Evolutionary conservation across 2,797 vertebrate species (phyloP).

Genomic region (Meriones psammophilus): DNA sequence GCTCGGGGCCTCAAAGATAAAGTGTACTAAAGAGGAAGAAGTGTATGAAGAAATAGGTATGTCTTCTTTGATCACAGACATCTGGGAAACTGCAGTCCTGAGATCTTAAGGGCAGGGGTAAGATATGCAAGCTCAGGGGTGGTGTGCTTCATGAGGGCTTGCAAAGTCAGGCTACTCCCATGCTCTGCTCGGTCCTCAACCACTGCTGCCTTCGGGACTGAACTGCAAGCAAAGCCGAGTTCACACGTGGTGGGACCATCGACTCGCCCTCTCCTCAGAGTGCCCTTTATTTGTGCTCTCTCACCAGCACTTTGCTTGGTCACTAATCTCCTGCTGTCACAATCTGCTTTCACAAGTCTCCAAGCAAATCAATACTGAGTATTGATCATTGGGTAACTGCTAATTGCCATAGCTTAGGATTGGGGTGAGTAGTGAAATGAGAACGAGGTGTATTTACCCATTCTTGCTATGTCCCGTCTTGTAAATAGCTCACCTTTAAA

Average conservation of each 20-base stretch:
- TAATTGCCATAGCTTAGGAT: slow-evolving; percentile 73
- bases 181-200: background rate
- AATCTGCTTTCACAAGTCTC: slow-evolving; percentile 70
- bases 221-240: slow-evolving; percentile 6
- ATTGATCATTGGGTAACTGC: slow-evolving; percentile 62
- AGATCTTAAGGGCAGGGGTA: background rate
- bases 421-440: slow-evolving; percentile 1
- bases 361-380: slow-evolving; percentile 52
- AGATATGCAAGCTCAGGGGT: background rate
- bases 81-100: background rate
- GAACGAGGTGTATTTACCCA: background rate
- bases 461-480: slow-evolving; percentile 66
- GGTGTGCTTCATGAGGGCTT: background rate
- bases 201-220: background rate
- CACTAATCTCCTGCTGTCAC: slow-evolving; percentile 65
- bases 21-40: background rate
- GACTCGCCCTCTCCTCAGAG: background rate
- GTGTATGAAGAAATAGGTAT: background rate
- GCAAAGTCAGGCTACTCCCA: background rate
- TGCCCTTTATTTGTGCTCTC: slow-evolving; percentile 63
- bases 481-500: slow-evolving; percentile 72
- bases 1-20: background rate
- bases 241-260: slow-evolving; percentile 35
- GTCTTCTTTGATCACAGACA: background rate
- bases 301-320: slow-evolving; percentile 49